Percentiles rank a stretch among this genome's conserved stretches.
These are phyloP conservation scores for Sander vitreus DNA, from an alignment of 2,113 vertebrate genomes.

Conservation along the genomic window DNA sequence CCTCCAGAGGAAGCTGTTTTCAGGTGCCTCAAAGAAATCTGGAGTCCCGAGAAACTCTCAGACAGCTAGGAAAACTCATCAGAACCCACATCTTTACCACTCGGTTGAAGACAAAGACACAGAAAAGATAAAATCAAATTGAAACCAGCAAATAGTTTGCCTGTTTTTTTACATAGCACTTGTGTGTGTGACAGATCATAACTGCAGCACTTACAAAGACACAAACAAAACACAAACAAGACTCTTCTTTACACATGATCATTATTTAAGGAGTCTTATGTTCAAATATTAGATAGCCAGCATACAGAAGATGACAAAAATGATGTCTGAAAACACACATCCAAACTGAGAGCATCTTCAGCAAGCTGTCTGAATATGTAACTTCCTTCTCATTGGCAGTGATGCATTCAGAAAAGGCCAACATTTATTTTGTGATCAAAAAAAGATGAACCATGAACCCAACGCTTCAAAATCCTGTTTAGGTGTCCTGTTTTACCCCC, in stretches of 20 bases:
- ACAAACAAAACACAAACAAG: too few species aligned
- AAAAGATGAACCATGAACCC: neutral
- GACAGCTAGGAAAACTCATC: neutral
- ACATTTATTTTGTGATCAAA: too few species aligned
- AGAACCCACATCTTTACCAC: neutral
- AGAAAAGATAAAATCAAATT: conserved; percentile 9
- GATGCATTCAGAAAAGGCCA: too few species aligned
- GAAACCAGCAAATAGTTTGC: neutral
- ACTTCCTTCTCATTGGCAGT: neutral
- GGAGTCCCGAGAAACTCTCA: neutral
- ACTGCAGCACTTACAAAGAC: neutral
- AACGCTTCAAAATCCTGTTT: too few species aligned
- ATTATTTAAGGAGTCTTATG: neutral
- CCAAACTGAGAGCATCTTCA: neutral
- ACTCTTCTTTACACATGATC: neutral
- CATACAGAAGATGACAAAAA: neutral
- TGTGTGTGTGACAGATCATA: neutral
- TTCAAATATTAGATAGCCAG: neutral
- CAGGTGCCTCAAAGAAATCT: conserved; percentile 25
- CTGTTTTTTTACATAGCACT: neutral
- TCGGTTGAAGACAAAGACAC: neutral
- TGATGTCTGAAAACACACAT: neutral
- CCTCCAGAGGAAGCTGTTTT: conserved; percentile 43
- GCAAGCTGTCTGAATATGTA: neutral
- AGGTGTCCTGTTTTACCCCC: too few species aligned